Evolutionary conservation across 2,888 invertebrate species (phyloP), one percentile per base, ranked within the genome.

Genomic region (Odontothrips loti): DNA sequence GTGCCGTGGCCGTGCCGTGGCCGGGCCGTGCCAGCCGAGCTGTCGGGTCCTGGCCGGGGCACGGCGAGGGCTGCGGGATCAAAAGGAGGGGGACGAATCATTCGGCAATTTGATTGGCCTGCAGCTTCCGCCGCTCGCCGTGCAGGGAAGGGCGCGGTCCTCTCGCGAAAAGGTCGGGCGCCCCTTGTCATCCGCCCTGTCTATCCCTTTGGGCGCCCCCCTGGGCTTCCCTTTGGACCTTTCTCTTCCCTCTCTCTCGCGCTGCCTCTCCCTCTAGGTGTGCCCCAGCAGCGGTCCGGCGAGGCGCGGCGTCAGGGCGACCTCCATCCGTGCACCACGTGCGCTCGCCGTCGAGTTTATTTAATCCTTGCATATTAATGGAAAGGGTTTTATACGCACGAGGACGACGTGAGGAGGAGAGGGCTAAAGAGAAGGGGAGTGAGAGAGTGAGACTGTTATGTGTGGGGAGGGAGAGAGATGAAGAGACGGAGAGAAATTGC

Each of bases 311-410:
- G 51, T 17, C 51, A 20, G 51, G 51, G 51, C 58, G 58, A 9
- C 68, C 68, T 27, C 12, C 68, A 9, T 12, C 23, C 3, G 68
- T 27, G 27, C 12, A 12, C 68, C 68, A n/a, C 12, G 68, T 27
- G 68, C 27, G 68, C 68, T 75, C 68, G 15, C 68, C 23, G 23
- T n/a, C 68, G 11, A 75, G 68, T 75, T 75, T 75, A 27, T 75
- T 75, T 75, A 75, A 75, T 75, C 68, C 68, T 27, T 75, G 27
- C 68, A 75, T 75, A 75, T 75, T 75, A 75, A 75, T 75, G 68
- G 68, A 75, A 75, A 27, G 68, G 23, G 8, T 75, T 23, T 23
- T n/a, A n/a, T n/a, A 20, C 20, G 58, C 20, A n/a, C 17, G 17
- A 58, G 58, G 20, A n/a, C 15, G 17, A n/a, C 58, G 58, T 20